Conservation (phyloP, 64 coral and sea anemone genomes). For the Montipora efflorescens region DNA sequence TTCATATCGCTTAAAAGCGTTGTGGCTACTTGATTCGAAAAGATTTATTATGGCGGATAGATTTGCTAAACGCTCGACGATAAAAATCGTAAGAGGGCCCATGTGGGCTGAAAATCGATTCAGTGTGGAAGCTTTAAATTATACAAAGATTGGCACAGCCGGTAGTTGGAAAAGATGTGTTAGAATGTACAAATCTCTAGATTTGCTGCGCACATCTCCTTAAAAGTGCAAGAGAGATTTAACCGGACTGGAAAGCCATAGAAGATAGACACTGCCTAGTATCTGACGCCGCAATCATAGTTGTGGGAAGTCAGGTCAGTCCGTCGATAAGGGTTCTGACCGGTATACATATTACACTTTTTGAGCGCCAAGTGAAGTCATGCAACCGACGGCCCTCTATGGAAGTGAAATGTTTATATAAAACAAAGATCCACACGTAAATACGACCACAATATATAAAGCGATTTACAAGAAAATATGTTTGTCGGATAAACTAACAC, state of each 20-base stretch:
- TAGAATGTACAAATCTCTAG: not conserved
- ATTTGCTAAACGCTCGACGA: constrained; percentile 3
- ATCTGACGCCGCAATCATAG: not conserved
- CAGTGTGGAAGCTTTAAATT: not conserved
- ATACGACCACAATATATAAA: constrained; percentile 55
- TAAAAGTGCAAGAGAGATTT: not conserved
- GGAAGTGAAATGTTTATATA: constrained; percentile 64
- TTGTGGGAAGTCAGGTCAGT: not conserved
- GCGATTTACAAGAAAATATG: constrained; percentile 61
- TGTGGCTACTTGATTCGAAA: not conserved
- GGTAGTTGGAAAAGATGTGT: not conserved
- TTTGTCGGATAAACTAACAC: constrained; percentile 46
- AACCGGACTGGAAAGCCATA: not conserved
- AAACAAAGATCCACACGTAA: constrained; percentile 54
- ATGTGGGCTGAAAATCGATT: constrained; percentile 19
- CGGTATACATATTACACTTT: not conserved
- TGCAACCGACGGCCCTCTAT: constrained; percentile 16
- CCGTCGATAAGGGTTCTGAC: not conserved
- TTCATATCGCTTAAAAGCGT: not conserved
- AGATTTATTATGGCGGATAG: constrained; percentile 8
- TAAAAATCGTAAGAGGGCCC: not conserved
- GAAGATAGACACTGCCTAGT: not conserved
- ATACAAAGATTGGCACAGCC: not conserved
- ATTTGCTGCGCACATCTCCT: not conserved
- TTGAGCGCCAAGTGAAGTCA: constrained; percentile 13